Conservation (phyloP, 2,797 vertebrate species). For the Mus caroli region DNA sequence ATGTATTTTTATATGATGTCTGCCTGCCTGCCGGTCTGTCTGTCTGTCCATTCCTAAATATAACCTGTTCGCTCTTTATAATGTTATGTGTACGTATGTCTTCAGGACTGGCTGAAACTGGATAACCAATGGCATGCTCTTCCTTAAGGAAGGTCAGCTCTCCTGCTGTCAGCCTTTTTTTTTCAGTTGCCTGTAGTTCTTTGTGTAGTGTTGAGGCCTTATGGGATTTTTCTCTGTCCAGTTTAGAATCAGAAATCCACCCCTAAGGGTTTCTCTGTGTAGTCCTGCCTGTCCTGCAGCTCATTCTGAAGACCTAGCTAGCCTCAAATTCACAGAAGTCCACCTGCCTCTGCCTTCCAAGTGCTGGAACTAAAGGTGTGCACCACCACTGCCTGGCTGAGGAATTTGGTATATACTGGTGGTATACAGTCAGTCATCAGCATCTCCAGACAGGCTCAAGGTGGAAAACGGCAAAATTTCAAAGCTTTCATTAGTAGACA, state of each 20-base stretch:
- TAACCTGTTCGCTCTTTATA: neutral
- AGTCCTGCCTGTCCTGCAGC: neutral
- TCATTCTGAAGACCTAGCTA: neutral
- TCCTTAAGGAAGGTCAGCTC: neutral
- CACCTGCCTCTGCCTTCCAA: neutral
- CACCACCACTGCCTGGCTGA: neutral
- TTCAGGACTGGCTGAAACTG: neutral
- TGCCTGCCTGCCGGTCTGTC: neutral
- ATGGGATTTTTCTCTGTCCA: neutral
- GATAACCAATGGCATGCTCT: neutral
- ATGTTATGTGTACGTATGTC: neutral
- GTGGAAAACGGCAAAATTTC: slow-evolving; percentile 25
- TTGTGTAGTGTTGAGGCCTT: too few relatives aligned
- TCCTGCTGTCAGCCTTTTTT: neutral
- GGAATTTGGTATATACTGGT: neutral
- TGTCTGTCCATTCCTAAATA: neutral
- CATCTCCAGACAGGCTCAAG: slow-evolving; percentile 23
- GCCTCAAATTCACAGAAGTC: neutral
- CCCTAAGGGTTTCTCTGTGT: neutral
- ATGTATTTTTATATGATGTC: neutral
- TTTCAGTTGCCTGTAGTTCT: neutral
- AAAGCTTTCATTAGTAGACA: slow-evolving; percentile 7
- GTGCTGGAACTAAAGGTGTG: neutral
- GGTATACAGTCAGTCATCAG: neutral
- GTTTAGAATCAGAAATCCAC: neutral